Conservation (phyloP, 2,888 invertebrate genomes). For the Drosophila mulleri region DNA sequence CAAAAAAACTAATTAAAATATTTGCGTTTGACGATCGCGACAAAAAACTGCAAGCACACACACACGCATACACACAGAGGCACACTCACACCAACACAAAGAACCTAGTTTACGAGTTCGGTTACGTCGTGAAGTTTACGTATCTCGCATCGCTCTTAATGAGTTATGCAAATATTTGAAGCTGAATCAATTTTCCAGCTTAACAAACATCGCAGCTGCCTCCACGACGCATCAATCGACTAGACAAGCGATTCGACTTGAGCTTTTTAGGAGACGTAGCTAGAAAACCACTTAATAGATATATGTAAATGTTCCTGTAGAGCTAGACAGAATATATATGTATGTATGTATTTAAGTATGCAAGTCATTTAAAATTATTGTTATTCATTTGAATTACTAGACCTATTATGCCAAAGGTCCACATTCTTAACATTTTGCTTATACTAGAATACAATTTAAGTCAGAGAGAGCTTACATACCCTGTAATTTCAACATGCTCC, state of each 20-base stretch:
- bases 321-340: no score
- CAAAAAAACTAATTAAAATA: constrained; percentile 79
- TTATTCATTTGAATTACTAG: not conserved
- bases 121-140: constrained; percentile 19
- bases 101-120: constrained; percentile 24
- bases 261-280: not conserved
- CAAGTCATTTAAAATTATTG: not conserved
- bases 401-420: not conserved
- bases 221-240: constrained; percentile 8
- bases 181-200: constrained; percentile 69
- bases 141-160: constrained; percentile 68
- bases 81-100: constrained; percentile 15
- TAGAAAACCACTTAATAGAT: constrained; percentile 15
- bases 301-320: not conserved
- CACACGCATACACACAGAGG: constrained; percentile 1
- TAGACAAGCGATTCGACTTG: not conserved
- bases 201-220: constrained; percentile 33
- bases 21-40: constrained; percentile 66
- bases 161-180: constrained; percentile 77
- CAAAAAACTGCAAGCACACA: constrained; percentile 42
- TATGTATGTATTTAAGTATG: not conserved
- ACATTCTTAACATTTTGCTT: no score
- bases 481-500: not conserved
- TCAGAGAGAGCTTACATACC: not conserved
- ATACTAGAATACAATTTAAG: no score